Percentiles rank a stretch among this genome's conserved stretches.
These are phyloP conservation scores for Ormyrus pomaceus DNA, from an alignment of 2,888 invertebrate species.

Conservation along the genomic window DNA sequence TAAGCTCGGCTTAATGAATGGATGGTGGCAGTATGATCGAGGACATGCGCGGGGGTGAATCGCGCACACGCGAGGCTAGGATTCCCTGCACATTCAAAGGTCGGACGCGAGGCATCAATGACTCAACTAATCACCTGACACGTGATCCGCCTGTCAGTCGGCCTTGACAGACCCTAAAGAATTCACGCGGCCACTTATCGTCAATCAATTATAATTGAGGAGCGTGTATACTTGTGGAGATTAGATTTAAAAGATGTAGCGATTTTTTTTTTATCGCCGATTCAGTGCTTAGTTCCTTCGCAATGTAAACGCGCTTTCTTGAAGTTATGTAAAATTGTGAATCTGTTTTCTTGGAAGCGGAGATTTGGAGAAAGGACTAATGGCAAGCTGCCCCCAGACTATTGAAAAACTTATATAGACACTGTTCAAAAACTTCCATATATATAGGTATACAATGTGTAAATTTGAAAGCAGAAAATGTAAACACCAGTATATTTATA, in stretches of 20 bases:
- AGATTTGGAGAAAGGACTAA: no score
- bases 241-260: neutral
- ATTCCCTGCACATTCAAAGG: neutral
- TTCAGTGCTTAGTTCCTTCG: no score
- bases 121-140: constrained; percentile 19
- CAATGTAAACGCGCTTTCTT: no score
- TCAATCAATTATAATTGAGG: neutral
- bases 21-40: constrained; percentile 15
- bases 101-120: constrained; percentile 1
- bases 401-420: no score
- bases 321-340: no score
- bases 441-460: no score
- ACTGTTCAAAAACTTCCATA: no score
- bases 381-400: no score
- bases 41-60: neutral
- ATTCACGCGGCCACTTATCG: neutral
- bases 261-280: no score
- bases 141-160: neutral
- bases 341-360: no score
- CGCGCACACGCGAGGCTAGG: neutral
- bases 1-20: constrained; percentile 12
- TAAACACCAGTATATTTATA: no score
- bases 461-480: no score
- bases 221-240: neutral
- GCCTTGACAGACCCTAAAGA: neutral